Percentiles rank a stretch among this genome's conserved stretches.
Conservation (phyloP, 2,888 invertebrate genomes). For the Mylabris sibirica region DNA sequence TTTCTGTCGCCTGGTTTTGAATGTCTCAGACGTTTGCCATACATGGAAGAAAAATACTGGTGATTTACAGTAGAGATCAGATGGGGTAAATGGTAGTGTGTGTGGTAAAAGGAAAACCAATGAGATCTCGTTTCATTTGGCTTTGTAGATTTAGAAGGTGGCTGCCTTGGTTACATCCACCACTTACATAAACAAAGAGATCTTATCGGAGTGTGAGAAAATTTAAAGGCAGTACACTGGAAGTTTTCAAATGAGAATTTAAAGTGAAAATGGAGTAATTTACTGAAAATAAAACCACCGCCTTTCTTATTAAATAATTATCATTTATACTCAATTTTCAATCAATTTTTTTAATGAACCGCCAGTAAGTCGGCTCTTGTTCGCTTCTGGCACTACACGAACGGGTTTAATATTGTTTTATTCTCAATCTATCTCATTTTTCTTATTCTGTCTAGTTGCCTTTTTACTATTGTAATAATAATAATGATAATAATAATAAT, state of each 20-base stretch:
- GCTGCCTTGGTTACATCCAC: background rate
- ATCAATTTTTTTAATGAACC: background rate
- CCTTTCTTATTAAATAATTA: background rate
- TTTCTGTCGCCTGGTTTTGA: conserved; percentile 42
- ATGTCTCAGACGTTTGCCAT: conserved; percentile 5
- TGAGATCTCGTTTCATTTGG: background rate
- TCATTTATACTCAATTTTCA: background rate
- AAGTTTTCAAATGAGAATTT: background rate
- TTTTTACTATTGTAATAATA: conserved; percentile 18
- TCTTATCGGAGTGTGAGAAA: background rate
- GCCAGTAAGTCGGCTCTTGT: background rate
- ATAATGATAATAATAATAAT: conserved; percentile 20
- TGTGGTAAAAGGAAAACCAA: conserved; percentile 1
- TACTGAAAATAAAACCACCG: background rate
- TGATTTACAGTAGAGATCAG: conserved; percentile 2
- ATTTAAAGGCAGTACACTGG: background rate
- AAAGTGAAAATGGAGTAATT: background rate
- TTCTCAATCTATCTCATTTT: background rate
- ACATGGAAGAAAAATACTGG: background rate
- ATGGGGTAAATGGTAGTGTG: background rate
- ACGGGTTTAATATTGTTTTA: background rate
- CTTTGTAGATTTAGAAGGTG: background rate
- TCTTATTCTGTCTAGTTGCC: background rate
- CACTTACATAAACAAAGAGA: conserved; percentile 1
- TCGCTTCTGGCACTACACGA: background rate